Conservation (phyloP, 2,888 invertebrate genomes). For the Camptogramma bilineatum region DNA sequence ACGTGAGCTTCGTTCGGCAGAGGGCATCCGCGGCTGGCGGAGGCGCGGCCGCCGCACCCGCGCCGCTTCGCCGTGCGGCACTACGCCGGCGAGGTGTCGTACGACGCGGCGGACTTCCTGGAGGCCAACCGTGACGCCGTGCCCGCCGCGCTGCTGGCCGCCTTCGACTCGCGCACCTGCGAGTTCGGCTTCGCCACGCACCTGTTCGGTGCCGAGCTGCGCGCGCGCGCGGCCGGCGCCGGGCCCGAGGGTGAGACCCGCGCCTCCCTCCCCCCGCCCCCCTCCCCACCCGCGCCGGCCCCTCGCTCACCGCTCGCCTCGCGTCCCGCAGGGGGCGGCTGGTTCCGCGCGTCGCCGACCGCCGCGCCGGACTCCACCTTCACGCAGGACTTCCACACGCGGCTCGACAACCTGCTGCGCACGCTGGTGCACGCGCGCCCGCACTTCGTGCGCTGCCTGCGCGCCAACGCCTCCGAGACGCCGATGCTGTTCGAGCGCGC, state of each 20-base stretch:
- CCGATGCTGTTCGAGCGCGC: slow-evolving; percentile 94
- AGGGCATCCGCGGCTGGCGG: slow-evolving; percentile 92
- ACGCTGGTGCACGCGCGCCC: slow-evolving; percentile 97
- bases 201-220: slow-evolving; percentile 96
- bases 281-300: too few relatives aligned
- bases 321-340: slow-evolving; percentile 83
- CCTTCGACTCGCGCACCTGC: slow-evolving; percentile 96
- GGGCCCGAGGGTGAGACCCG: slow-evolving; percentile 21
- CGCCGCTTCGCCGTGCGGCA: slow-evolving; percentile 96
- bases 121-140: slow-evolving; percentile 97
- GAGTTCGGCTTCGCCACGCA: slow-evolving; percentile 99
- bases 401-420: slow-evolving; percentile 95
- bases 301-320: background rate
- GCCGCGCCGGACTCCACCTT: slow-evolving; percentile 95
- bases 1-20: slow-evolving; percentile 67
- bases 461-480: slow-evolving; percentile 93
- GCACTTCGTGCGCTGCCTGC: slow-evolving; percentile 96
- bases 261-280: background rate
- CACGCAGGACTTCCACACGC: slow-evolving; percentile 97
- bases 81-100: slow-evolving; percentile 90
- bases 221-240: slow-evolving; percentile 22
- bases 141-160: slow-evolving; percentile 95
- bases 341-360: slow-evolving; percentile 96
- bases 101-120: slow-evolving; percentile 95
- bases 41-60: slow-evolving; percentile 91